Base-by-base conservation (phyloP, 2,113 vertebrate genomes). In the Chauna torquata region DNA sequence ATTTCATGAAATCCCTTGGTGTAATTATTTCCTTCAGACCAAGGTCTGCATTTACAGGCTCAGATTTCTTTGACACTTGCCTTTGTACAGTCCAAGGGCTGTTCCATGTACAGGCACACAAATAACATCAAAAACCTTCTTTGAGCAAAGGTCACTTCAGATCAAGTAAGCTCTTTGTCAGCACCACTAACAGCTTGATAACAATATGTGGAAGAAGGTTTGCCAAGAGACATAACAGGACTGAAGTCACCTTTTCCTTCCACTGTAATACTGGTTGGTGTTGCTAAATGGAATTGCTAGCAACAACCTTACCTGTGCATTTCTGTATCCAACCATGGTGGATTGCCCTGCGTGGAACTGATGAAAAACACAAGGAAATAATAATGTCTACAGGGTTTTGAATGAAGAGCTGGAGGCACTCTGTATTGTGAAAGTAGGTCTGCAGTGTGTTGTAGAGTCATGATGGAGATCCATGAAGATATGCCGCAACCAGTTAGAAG, bases 361-460 rank as follows among this genome's bases (percentile, higher is more conserved):
- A 34, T 36, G 82, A 40, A 84, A 82, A 90, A 32, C 12, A 42
- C 13, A 45, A 34, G n/a, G 24, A 55, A 49, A 16, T 19, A 17
- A 16, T 72, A 34, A 40, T 5, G 24, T 77, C 27, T 90, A 6
- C 27, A 62, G 23, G 36, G 34, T 40, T 76, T 76, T 82, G 44
- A 27, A 82, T 78, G 23, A 71, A 75, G 38, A 49, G 38, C 55
- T 78, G 64, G 28, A 79, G 50, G 6, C 40, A 62, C 12, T 22
- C 16, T 16, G 28, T 40, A n/a, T 3, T 44, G 28, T 77, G 59
- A 62, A 62, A 40, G 4, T 28, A 74, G 15, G 4, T 62, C 76
- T 92, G 45, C 15, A 34, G 36, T 0, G 0, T 1, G 0, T 49
- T 81, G 45, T 65, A 84, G 69, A 64, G 45, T 4, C 40, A 58